A percentile compares a stretch with the other conserved stretches of the same genome.
Evolutionary conservation across 1,140 invertebrate species (phyloP).

Genomic region (Battus philenor): DNA sequence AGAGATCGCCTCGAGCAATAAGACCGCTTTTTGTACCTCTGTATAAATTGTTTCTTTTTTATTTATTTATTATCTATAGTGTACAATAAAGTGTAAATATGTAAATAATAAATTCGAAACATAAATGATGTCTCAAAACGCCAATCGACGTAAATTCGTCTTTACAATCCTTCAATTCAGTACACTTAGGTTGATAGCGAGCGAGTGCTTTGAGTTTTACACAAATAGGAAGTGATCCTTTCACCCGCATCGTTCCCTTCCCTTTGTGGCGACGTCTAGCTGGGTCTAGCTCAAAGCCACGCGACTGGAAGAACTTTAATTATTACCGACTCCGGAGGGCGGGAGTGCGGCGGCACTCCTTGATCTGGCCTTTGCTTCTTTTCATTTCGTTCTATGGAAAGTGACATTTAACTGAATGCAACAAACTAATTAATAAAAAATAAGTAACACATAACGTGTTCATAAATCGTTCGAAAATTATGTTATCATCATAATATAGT

Average conservation of each 20-base stretch:
- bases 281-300: conserved; percentile 43
- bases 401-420: too few relatives aligned
- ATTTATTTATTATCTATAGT: too few relatives aligned
- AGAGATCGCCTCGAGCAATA: too few relatives aligned
- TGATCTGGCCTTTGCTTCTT: not conserved
- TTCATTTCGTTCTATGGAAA: too few relatives aligned
- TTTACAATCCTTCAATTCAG: conserved; percentile 8
- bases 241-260: conserved; percentile 46
- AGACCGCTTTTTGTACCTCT: too few relatives aligned
- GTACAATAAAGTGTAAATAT: too few relatives aligned
- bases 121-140: conserved; percentile 1
- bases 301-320: conserved; percentile 48
- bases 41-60: too few relatives aligned
- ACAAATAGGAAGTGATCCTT: conserved; percentile 50
- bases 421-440: too few relatives aligned
- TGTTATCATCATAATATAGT: too few relatives aligned
- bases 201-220: conserved; percentile 27
- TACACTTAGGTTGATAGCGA: conserved; percentile 15
- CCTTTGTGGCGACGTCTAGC: conserved; percentile 51
- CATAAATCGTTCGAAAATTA: too few relatives aligned
- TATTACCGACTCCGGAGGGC: conserved; percentile 41
- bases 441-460: too few relatives aligned
- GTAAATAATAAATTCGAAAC: too few relatives aligned
- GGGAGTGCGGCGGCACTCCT: conserved; percentile 13
- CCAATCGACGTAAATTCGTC: conserved; percentile 6